phyloP scores from a whole-genome alignment of 2,797 vertebrate genomes.

The Decapterus maruadsi region DNA sequence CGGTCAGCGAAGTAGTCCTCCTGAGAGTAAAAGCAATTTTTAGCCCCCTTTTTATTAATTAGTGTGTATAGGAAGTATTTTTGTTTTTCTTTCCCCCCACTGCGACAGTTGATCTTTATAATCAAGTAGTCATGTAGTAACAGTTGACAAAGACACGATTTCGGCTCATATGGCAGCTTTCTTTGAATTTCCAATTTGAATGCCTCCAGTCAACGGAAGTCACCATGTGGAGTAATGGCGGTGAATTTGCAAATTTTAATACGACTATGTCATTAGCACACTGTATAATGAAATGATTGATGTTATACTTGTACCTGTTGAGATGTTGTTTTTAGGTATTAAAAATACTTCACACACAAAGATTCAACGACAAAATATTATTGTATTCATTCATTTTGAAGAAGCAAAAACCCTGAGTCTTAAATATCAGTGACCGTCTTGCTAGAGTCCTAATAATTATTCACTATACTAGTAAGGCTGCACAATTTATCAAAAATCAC shows the following conservation, averaged over 20 bases:
- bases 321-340: conserved; percentile 31
- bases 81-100: not conserved
- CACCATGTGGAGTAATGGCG: conserved; percentile 45
- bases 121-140: conserved; percentile 30
- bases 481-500: too few relatives aligned
- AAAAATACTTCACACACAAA: conserved; percentile 10
- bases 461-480: too few relatives aligned
- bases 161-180: conserved; percentile 65
- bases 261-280: conserved; percentile 5
- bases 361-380: not conserved
- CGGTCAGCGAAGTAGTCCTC: conserved; percentile 30
- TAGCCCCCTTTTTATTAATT: conserved; percentile 24
- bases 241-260: conserved; percentile 42
- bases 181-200: conserved; percentile 53
- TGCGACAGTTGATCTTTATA: conserved; percentile 20
- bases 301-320: conserved; percentile 35
- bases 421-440: too few relatives aligned
- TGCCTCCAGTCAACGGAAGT: conserved; percentile 59
- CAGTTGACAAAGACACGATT: conserved; percentile 11
- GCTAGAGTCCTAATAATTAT: too few relatives aligned
- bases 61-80: conserved; percentile 38
- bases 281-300: conserved; percentile 25
- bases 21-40: conserved; percentile 43
- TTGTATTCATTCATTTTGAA: not conserved
- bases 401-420: too few relatives aligned